Percentiles rank a stretch among this genome's conserved stretches.
Conservation (phyloP, 2,888 invertebrate species). For the Seladonia tumulorum region DNA sequence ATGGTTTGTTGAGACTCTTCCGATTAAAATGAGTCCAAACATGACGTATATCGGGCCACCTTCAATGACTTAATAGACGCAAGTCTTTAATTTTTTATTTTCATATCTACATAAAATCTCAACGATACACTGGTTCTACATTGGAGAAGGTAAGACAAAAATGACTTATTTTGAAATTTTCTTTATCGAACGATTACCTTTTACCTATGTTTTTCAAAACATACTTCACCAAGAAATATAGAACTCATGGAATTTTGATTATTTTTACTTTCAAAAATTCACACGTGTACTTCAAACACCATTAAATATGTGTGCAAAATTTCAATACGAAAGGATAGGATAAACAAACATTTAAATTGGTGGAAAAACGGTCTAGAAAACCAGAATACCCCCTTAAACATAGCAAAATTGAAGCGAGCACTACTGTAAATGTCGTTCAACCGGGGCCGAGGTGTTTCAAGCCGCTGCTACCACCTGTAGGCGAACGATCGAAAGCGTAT, state of each 20-base stretch:
- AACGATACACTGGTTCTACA: no score
- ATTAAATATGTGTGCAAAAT: not conserved
- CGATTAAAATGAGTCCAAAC: not conserved
- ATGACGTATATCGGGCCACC: no score
- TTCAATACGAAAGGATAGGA: not conserved
- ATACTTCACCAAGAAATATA: not conserved
- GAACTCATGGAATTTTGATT: not conserved
- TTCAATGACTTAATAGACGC: no score
- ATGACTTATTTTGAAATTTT: no score
- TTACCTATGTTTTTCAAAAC: not conserved
- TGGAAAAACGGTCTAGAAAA: not conserved
- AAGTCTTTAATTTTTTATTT: no score
- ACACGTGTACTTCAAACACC: not conserved
- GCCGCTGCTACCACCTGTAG: constrained; percentile 43
- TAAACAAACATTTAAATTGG: not conserved
- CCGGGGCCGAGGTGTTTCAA: not conserved
- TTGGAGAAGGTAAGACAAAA: no score
- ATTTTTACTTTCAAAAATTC: not conserved
- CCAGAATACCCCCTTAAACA: not conserved
- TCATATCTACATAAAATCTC: no score
- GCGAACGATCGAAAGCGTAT: constrained; percentile 58
- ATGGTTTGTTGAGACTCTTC: not conserved
- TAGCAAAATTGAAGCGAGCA: not conserved
- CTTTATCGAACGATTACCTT: no score
- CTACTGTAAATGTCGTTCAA: constrained; percentile 49